Base-by-base conservation (phyloP, 2,888 invertebrate species). In the Andrena praecox region DNA sequence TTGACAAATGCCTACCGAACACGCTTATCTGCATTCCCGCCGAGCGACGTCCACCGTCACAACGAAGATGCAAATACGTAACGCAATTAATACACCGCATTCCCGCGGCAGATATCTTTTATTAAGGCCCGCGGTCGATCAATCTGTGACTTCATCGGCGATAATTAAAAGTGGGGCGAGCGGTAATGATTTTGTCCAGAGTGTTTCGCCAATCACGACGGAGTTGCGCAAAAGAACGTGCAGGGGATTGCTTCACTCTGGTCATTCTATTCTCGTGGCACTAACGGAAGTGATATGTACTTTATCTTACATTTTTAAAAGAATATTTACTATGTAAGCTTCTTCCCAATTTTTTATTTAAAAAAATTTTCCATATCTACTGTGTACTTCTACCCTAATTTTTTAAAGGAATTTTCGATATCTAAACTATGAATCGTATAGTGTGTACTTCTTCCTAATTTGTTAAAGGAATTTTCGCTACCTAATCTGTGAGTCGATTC, bases 1-100 rank as follows among this genome's bases (percentile, higher is more conserved):
- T 81, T 85, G 86, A 87, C 85, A 87, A 89, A 90, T 90, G 86
- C 60, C 29, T 68, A 63, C 69, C 74, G 71, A 54, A 56, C 74
- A 78, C 83, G 83, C 83, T 89, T 85, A 84, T 80, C 85, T 78
- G 77, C 71, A 80, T 87, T 82, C 76, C 72, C 82, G 75, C 75
- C 75, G 20, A 20, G 20, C 20, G 71, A 72, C 79, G 66, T 59
- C 79, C 50, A 79, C 69, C 66, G 84, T 84, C 84, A 70, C 75
- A 72, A 73, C 72, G 31, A 10, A 29, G 63, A 80, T 70, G 52
- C 74, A 78, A 85, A 80, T 80, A 80, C 67, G 75, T 73, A 72
- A 62, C 48, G 67, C 69, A 80, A 87, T 87, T 85, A 86, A 87
- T 82, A 75, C 68, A 72, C 69, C 50, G 54, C 71, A 62, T 77